These are phyloP conservation scores for Drosophila setosimentum DNA, from an alignment of 2,888 invertebrate genomes.

Conservation along the genomic window DNA sequence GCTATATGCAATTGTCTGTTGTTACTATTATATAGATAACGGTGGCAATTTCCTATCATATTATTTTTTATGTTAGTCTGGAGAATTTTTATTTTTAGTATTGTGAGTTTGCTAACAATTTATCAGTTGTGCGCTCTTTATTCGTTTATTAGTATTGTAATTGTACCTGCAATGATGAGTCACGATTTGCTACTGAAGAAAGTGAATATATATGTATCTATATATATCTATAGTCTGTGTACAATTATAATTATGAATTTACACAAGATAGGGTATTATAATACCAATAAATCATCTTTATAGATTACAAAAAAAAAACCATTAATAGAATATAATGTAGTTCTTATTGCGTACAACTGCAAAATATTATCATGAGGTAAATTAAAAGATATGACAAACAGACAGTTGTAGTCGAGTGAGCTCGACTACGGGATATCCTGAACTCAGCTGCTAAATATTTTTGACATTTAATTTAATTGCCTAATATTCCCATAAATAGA, in stretches of 20 bases:
- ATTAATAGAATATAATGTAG: neutral
- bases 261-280: neutral
- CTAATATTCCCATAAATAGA: neutral
- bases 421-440: neutral
- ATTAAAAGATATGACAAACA: neutral
- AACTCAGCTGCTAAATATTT: neutral
- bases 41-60: slow-evolving; percentile 8
- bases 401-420: neutral
- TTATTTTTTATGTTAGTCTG: neutral
- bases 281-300: neutral
- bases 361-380: neutral
- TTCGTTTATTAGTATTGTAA: no score
- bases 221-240: neutral
- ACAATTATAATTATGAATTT: slow-evolving; percentile 11
- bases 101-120: slow-evolving; percentile 5
- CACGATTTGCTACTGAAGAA: slow-evolving; percentile 18
- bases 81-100: neutral
- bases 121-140: slow-evolving; percentile 16
- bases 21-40: slow-evolving; percentile 17
- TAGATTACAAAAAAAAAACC: neutral
- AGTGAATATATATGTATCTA: neutral
- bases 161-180: slow-evolving; percentile 31
- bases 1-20: slow-evolving; percentile 2
- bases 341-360: neutral
- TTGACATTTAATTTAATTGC: neutral